phyloP scores from a whole-genome alignment of 2,113 vertebrate species.

The Vulpes vulpes region DNA sequence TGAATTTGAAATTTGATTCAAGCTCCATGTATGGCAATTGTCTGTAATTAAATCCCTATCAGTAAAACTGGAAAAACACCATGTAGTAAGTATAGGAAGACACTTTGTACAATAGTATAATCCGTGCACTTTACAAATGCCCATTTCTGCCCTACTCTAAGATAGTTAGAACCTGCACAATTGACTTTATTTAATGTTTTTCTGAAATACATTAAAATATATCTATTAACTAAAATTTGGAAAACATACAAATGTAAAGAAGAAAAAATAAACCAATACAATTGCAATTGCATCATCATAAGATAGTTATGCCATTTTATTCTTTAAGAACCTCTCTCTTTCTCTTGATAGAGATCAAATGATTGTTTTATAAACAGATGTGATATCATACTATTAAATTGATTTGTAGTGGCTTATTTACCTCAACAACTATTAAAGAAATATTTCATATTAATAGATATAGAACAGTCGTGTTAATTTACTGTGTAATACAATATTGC shows the following conservation, averaged over 20 bases:
- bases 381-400: neutral
- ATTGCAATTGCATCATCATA: rapidly evolving
- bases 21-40: neutral
- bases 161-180: neutral
- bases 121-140: neutral
- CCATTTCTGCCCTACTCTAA: neutral
- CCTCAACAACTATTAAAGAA: neutral
- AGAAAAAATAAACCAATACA: neutral
- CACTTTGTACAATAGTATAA: neutral
- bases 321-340: neutral
- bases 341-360: neutral
- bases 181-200: neutral
- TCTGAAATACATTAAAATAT: neutral
- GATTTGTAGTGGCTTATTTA: neutral
- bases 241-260: neutral
- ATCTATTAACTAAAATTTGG: neutral
- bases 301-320: neutral
- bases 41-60: neutral
- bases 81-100: neutral
- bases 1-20: neutral
- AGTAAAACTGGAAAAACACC: neutral
- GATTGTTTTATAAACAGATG: neutral
- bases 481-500: neutral
- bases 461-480: neutral
- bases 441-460: neutral